Conservation (phyloP, 2,113 vertebrate genomes). For the Peromyscus polionotus region DNA sequence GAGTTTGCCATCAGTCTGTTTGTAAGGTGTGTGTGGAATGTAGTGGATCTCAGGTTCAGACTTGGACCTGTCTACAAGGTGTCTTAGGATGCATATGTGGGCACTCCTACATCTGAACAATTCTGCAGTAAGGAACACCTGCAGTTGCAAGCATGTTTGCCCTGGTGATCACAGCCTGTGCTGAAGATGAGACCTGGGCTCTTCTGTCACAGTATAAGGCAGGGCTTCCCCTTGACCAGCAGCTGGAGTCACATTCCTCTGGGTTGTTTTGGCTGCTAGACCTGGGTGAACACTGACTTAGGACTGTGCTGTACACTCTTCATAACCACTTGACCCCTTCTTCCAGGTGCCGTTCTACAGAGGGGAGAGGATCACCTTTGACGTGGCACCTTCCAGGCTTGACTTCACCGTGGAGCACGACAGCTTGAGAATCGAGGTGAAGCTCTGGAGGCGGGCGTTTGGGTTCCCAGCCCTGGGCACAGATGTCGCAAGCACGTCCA, state of each 20-base stretch:
- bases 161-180: background rate
- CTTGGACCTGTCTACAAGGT: no score
- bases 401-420: constrained; percentile 96
- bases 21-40: background rate
- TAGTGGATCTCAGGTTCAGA: background rate
- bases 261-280: background rate
- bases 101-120: background rate
- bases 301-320: background rate
- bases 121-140: background rate
- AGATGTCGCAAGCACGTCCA: background rate
- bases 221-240: background rate
- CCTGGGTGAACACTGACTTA: background rate
- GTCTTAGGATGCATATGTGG: background rate
- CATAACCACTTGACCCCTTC: background rate
- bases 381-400: constrained; percentile 95
- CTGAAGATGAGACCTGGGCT: background rate
- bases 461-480: background rate
- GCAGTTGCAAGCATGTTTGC: background rate
- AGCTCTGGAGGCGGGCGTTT: background rate
- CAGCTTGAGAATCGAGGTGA: constrained; percentile 95
- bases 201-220: no score
- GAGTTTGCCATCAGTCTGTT: background rate
- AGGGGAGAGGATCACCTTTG: constrained; percentile 98
- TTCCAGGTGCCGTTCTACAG: constrained; percentile 97
- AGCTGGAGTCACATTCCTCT: background rate